Percentiles rank a stretch among this genome's conserved stretches.
phyloP scores from a whole-genome alignment of 2,888 invertebrate species.

The Andrena hattorfiana region DNA sequence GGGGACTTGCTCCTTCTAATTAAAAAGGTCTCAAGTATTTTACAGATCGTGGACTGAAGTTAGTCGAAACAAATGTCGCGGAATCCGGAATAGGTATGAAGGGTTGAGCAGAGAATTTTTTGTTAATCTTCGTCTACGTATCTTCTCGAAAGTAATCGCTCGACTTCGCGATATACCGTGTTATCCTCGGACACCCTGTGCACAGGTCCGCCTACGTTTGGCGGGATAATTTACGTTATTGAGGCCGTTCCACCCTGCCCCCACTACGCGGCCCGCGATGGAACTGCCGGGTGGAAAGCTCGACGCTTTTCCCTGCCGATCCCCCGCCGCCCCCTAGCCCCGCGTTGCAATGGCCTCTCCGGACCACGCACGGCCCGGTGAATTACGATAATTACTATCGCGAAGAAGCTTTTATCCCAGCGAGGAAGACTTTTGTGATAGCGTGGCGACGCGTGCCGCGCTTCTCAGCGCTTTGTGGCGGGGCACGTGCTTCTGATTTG shows the following conservation, averaged over 20 bases:
- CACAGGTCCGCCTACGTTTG: constrained; percentile 63
- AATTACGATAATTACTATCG: constrained; percentile 44
- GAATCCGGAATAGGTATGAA: too few relatives aligned
- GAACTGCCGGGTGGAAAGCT: constrained; percentile 40
- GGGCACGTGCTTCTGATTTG: constrained; percentile 9
- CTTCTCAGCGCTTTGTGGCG: background rate
- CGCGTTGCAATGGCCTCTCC: background rate
- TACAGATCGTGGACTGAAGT: too few relatives aligned
- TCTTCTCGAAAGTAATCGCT: too few relatives aligned
- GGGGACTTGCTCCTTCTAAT: too few relatives aligned
- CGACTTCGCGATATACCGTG: too few relatives aligned
- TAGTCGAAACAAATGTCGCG: too few relatives aligned
- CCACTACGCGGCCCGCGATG: constrained; percentile 1
- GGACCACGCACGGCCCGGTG: background rate
- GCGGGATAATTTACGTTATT: constrained; percentile 79
- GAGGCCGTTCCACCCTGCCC: constrained; percentile 69
- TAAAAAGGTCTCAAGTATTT: too few relatives aligned
- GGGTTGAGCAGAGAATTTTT: too few relatives aligned
- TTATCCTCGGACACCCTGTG: background rate
- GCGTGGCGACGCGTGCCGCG: background rate
- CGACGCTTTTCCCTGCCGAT: constrained; percentile 15
- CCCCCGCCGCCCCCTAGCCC: background rate
- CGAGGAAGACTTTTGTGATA: background rate
- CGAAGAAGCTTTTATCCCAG: constrained; percentile 15
- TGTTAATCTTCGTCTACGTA: too few relatives aligned